These are phyloP conservation scores for Drosophila cognata DNA, from an alignment of 2,888 invertebrate species.

Conservation along the genomic window DNA sequence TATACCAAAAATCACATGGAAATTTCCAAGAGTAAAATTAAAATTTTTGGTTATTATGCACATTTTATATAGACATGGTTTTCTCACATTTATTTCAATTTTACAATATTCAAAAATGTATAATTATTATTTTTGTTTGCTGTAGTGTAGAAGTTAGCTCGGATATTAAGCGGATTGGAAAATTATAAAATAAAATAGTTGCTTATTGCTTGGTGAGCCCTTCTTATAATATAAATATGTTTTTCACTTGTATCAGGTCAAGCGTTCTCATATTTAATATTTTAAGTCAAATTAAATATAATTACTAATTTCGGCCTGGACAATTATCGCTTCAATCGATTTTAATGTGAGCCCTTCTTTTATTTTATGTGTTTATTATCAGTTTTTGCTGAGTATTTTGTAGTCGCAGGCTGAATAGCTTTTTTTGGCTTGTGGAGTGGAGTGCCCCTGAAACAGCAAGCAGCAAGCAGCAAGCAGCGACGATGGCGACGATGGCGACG, in stretches of 20 bases:
- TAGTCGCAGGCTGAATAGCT: neutral
- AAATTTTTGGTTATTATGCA: too few relatives aligned
- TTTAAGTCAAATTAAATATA: neutral
- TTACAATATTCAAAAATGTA: neutral
- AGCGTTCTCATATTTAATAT: neutral
- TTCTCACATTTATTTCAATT: neutral
- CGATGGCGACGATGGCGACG: constrained; percentile 2
- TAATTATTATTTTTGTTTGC: neutral
- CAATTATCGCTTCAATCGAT: neutral
- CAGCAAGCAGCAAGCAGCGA: too few relatives aligned
- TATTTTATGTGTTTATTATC: neutral
- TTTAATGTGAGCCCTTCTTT: neutral
- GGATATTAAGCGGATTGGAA: too few relatives aligned
- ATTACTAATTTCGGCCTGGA: neutral
- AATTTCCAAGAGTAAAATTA: neutral
- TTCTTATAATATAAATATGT: neutral
- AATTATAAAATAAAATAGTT: neutral
- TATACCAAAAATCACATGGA: neutral
- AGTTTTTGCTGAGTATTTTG: neutral
- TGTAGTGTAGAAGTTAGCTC: neutral
- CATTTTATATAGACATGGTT: too few relatives aligned
- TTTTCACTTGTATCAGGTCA: neutral
- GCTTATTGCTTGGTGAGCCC: neutral
- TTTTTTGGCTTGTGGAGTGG: neutral
- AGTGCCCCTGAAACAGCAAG: constrained; percentile 18